Conservation (phyloP, 2,888 invertebrate genomes). For the Campaea margaritaria region DNA sequence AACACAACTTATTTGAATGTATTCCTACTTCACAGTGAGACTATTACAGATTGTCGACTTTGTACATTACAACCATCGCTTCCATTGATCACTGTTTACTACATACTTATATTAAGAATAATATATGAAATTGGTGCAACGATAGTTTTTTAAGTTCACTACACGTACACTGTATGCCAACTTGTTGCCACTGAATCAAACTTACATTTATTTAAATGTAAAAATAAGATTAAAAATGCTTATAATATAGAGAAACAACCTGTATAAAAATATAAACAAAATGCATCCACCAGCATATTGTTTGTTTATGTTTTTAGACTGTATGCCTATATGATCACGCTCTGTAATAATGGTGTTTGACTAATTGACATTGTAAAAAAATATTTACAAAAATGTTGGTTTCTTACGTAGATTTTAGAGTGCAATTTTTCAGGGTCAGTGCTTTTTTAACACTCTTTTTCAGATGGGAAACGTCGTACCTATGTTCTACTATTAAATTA, state of each 20-base stretch:
- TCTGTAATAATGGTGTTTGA: not conserved
- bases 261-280: constrained; percentile 11
- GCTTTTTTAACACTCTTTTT: constrained; percentile 12
- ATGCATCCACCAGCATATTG: constrained; percentile 12
- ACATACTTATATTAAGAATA: constrained; percentile 48
- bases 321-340: not conserved
- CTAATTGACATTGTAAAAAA: not conserved
- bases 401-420: not conserved
- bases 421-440: constrained; percentile 5
- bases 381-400: not conserved
- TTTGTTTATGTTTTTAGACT: constrained; percentile 17
- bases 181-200: not conserved
- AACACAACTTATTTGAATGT: constrained; percentile 82
- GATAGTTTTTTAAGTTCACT: constrained; percentile 47
- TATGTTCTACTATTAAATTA: no score
- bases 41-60: constrained; percentile 73
- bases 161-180: constrained; percentile 3
- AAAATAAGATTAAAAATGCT: not conserved
- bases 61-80: constrained; percentile 83
- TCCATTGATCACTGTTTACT: constrained; percentile 73
- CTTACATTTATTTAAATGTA: not conserved
- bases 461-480: constrained; percentile 7
- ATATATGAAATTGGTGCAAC: constrained; percentile 80
- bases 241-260: constrained; percentile 3
- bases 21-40: constrained; percentile 77